Evolutionary conservation across 2,888 invertebrate genomes (phyloP), one percentile per base, ranked within the genome.

Genomic region (Hemistola chrysoprasaria): DNA sequence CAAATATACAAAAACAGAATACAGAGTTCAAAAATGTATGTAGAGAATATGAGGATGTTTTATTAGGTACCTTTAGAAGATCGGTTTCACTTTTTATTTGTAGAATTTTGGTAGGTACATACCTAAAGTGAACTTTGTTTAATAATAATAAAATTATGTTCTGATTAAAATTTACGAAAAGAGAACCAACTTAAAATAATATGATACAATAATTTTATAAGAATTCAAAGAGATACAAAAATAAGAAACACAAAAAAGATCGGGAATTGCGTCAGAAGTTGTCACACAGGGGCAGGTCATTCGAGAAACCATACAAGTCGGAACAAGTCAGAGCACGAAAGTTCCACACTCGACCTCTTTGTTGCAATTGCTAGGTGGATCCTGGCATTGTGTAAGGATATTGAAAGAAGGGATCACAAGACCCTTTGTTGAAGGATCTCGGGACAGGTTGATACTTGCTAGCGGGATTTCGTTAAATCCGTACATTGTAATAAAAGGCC

Each of bases 391-490:
- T 58, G 53, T 56, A 40, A 50, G 49, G 56, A 59, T 55, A 58
- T 53, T 50, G 47, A 56, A 65, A 53, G 59, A 58, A 50, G 64
- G 63, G 60, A 58, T 59, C 60, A 41, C 34, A 48, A 33, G 40
- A 26, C 45, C 40, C 31, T 50, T 54, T 52, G 49, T 54, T 45
- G 41, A 38, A 44, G 31, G 49, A 42, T 50, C 51, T 54, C 24
- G 52, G 53, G 62, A 61, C 67, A 67, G 67, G 67, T 67, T 67
- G 67, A 43, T 47, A 40, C 54, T 49, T 47, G 43, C 41, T 40
- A 47, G 47, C 40, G 43, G 47, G 44, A 52, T 54, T 49, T 49
- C 35, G 26, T 27, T 30, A 42, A 47, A 43, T 43, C 34, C 44
- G 21, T 33, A 31, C 25, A 27, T 24, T 35, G 26, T 35, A 10